These are phyloP conservation scores for Ornithorhynchus anatinus DNA, from an alignment of 2,113 vertebrate genomes.

Conservation along the genomic window DNA sequence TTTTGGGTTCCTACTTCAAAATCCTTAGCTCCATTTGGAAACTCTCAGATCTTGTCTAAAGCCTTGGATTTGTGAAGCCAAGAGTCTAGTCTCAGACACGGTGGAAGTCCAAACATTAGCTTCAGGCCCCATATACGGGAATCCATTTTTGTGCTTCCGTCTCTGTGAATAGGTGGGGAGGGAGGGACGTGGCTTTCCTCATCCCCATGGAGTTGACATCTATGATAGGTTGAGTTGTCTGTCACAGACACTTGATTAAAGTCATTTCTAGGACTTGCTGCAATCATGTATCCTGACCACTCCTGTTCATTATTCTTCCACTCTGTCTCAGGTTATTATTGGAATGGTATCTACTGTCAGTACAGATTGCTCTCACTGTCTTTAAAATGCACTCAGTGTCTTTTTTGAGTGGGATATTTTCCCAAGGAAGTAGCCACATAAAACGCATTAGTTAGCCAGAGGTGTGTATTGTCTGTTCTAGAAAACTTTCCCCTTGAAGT, in stretches of 20 bases:
- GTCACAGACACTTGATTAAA: constrained; percentile 46
- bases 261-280: constrained; percentile 52
- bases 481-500: constrained; percentile 37
- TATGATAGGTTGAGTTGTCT: constrained; percentile 26
- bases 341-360: constrained; percentile 47
- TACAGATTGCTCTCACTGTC: background rate
- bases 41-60: too few species aligned
- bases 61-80: too few species aligned
- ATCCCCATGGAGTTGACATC: constrained; percentile 22
- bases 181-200: constrained; percentile 47
- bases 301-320: too few species aligned
- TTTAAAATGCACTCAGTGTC: constrained; percentile 3
- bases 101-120: too few species aligned
- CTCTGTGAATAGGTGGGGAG: constrained; percentile 47
- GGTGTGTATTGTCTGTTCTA: constrained; percentile 39
- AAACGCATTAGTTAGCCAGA: constrained; percentile 55
- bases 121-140: too few species aligned
- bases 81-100: too few species aligned
- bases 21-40: too few species aligned
- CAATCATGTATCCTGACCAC: constrained; percentile 47
- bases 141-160: too few species aligned
- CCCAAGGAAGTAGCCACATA: constrained; percentile 44
- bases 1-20: too few species aligned
- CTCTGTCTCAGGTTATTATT: too few species aligned
- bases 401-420: constrained; percentile 55